phyloP scores from a whole-genome alignment of 2,113 vertebrate species.

The Apodemus sylvaticus region DNA sequence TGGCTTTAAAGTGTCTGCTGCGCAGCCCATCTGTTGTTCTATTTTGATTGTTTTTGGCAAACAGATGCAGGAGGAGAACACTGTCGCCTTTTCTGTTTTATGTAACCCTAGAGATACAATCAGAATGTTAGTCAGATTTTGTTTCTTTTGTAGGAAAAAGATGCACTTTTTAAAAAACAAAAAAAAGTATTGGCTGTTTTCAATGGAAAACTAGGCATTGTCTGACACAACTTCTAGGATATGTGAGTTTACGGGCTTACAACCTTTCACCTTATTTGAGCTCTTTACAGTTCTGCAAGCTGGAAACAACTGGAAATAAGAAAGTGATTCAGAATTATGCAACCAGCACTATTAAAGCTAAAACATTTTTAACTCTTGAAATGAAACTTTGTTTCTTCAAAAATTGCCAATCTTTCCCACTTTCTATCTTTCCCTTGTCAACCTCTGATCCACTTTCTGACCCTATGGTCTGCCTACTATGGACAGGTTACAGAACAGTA shows the following conservation, averaged over 20 bases:
- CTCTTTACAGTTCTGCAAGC: not conserved
- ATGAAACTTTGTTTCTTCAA: not conserved
- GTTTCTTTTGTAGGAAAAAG: slow-evolving; percentile 46
- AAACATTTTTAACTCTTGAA: not conserved
- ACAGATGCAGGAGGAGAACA: slow-evolving; percentile 57
- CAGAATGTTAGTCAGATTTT: slow-evolving; percentile 45
- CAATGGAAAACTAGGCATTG: not conserved
- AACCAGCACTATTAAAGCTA: not conserved
- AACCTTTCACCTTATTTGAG: not conserved
- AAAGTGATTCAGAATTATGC: not conserved
- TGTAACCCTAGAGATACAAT: slow-evolving; percentile 58
- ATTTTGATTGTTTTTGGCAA: slow-evolving; percentile 71
- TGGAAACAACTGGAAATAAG: slow-evolving; percentile 6
- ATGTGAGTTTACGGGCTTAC: not conserved
- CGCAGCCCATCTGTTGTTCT: slow-evolving; percentile 68
- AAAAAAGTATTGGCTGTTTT: slow-evolving; percentile 1
- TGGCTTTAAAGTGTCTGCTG: slow-evolving; percentile 53
- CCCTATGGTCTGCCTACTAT: not conserved
- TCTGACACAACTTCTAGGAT: not conserved
- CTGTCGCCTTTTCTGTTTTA: slow-evolving; percentile 64
- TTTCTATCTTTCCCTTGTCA: not conserved
- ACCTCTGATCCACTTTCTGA: not conserved
- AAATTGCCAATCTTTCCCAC: not conserved
- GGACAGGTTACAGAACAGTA: not conserved
- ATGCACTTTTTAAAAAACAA: not conserved